These are phyloP conservation scores for Botia kubotai DNA, from an alignment of 2,797 vertebrate species.

Conservation along the genomic window DNA sequence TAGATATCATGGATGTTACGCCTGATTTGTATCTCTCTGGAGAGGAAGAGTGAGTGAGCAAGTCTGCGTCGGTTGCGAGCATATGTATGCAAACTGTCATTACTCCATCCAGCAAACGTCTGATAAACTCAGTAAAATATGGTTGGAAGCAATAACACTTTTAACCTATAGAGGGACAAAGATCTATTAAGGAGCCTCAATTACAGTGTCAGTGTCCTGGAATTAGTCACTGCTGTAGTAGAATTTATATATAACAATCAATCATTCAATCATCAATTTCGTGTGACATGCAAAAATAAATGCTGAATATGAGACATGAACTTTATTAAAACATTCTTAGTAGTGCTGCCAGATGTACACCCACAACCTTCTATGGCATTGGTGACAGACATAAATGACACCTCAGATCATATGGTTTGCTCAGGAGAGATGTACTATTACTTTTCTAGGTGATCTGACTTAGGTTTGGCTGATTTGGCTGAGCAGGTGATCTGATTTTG, in stretches of 20 bases:
- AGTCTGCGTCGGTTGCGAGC: conserved; percentile 10
- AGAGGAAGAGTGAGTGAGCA: conserved; percentile 38
- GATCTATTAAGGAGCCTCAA: conserved; percentile 26
- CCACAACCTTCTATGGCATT: neutral
- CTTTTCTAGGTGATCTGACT: too few species aligned
- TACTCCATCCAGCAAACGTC: conserved; percentile 23
- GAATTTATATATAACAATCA: too few species aligned
- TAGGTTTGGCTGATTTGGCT: too few species aligned
- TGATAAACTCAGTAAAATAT: neutral
- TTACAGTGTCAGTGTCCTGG: neutral
- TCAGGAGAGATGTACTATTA: too few species aligned
- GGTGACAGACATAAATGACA: neutral
- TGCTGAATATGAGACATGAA: conserved; percentile 4
- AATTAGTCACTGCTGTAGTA: neutral
- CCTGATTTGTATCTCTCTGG: conserved; percentile 44
- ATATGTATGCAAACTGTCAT: conserved; percentile 27
- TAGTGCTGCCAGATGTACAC: neutral
- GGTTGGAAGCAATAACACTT: neutral
- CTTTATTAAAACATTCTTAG: conserved; percentile 7
- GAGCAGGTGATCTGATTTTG: too few species aligned
- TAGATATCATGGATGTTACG: conserved; percentile 51
- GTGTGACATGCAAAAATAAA: too few species aligned
- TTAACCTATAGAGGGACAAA: conserved; percentile 46
- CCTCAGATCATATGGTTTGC: neutral
- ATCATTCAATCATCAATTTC: too few species aligned